These are phyloP conservation scores for Calephelis perditalis DNA, from an alignment of 2,888 invertebrate genomes.

Conservation along the genomic window DNA sequence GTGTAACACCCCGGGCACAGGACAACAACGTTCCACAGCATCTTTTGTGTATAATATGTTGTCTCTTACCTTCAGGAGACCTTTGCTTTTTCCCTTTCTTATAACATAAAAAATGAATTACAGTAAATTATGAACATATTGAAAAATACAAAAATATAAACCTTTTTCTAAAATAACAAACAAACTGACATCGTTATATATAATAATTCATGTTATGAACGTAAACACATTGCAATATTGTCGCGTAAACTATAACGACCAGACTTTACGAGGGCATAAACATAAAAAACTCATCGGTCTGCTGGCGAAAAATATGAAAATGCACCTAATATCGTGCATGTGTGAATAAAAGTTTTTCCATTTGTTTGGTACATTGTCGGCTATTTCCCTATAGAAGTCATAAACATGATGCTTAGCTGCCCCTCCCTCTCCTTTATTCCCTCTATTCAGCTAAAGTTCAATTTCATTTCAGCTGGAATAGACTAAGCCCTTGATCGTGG, in stretches of 20 bases:
- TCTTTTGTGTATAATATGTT: too few species aligned
- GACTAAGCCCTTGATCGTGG: neutral
- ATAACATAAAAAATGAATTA: too few species aligned
- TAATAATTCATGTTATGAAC: conserved; percentile 57
- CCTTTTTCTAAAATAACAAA: too few species aligned
- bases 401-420: conserved; percentile 61
- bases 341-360: conserved; percentile 72
- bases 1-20: too few species aligned
- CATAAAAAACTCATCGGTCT: conserved; percentile 71
- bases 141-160: too few species aligned
- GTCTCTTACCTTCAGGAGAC: too few species aligned
- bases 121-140: too few species aligned
- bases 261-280: conserved; percentile 67
- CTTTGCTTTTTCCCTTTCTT: too few species aligned
- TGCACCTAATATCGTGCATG: conserved; percentile 59
- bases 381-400: conserved; percentile 76
- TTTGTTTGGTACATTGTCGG: conserved; percentile 55
- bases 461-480: conserved; percentile 49
- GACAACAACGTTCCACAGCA: too few species aligned
- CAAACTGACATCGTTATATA: conserved; percentile 42
- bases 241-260: conserved; percentile 61
- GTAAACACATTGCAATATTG: conserved; percentile 64
- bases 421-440: conserved; percentile 26
- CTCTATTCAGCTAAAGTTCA: conserved; percentile 42
- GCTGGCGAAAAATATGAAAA: conserved; percentile 64